Evolutionary conservation across 2,888 invertebrate species (phyloP).

Genomic region (Nezara viridula): DNA sequence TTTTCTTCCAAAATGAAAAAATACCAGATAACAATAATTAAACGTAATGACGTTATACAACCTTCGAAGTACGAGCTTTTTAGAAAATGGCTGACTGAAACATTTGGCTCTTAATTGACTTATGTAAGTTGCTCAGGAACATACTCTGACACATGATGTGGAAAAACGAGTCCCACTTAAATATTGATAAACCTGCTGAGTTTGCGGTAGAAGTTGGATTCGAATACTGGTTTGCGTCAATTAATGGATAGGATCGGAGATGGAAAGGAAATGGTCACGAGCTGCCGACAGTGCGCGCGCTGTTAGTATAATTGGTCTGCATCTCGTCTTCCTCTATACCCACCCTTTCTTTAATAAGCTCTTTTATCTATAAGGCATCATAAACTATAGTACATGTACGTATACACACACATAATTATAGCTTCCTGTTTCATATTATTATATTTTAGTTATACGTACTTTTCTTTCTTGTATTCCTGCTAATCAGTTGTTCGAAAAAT

Average conservation of each 20-base stretch:
- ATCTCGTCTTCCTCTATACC: neutral
- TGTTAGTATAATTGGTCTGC: neutral
- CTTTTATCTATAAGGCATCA: neutral
- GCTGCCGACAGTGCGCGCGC: neutral
- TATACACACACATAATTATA: too few species aligned
- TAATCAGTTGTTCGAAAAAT: too few species aligned
- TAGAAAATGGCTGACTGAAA: neutral
- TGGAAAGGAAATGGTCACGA: neutral
- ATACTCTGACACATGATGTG: neutral
- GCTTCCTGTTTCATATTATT: too few species aligned
- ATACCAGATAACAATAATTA: neutral
- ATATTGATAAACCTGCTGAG: neutral
- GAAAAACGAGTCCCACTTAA: neutral
- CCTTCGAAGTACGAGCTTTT: neutral
- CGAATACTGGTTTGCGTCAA: neutral
- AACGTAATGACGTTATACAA: neutral
- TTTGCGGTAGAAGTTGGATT: neutral
- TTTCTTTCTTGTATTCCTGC: too few species aligned
- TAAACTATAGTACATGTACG: neutral
- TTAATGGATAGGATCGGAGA: neutral
- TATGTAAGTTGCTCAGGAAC: neutral
- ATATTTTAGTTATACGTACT: too few species aligned
- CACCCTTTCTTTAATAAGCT: neutral
- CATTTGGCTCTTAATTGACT: neutral
- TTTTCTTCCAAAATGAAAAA: neutral